Evolutionary conservation across 1,140 invertebrate species (phyloP).

Genomic region (Philopotamus ludificatus): DNA sequence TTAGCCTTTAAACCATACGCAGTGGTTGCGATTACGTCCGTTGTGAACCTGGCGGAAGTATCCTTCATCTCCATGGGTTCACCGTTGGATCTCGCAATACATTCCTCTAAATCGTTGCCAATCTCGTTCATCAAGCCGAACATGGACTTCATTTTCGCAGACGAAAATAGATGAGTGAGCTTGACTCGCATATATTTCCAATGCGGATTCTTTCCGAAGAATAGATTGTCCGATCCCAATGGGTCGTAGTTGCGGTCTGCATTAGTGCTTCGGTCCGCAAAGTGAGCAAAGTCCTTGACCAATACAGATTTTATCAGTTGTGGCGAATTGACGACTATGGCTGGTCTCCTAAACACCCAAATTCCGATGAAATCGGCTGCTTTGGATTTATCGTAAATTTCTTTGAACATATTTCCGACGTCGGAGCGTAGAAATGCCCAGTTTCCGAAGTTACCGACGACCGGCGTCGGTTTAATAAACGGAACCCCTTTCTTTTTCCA

Average conservation of each 20-base stretch:
- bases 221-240: conserved; percentile 40
- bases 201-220: conserved; percentile 45
- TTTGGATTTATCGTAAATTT: conserved; percentile 32
- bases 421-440: conserved; percentile 33
- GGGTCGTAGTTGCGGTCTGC: conserved; percentile 41
- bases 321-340: conserved; percentile 51
- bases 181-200: conserved; percentile 56
- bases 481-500: conserved; percentile 43
- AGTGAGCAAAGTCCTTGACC: conserved; percentile 54
- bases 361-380: conserved; percentile 45
- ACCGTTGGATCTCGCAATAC: conserved; percentile 40
- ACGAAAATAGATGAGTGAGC: conserved; percentile 57
- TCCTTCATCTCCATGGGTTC: conserved; percentile 47
- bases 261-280: conserved; percentile 46
- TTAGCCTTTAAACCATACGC: conserved; percentile 57
- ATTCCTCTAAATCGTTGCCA: conserved; percentile 30
- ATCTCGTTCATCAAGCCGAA: conserved; percentile 43
- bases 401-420: conserved; percentile 38
- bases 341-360: conserved; percentile 54
- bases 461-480: conserved; percentile 32
- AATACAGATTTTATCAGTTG: conserved; percentile 53
- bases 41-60: conserved; percentile 51
- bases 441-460: conserved; percentile 39
- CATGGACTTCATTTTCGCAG: conserved; percentile 55
- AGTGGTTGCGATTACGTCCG: conserved; percentile 56